phyloP scores from a whole-genome alignment of 2,888 invertebrate species.

The Torymus aiolomorphi region DNA sequence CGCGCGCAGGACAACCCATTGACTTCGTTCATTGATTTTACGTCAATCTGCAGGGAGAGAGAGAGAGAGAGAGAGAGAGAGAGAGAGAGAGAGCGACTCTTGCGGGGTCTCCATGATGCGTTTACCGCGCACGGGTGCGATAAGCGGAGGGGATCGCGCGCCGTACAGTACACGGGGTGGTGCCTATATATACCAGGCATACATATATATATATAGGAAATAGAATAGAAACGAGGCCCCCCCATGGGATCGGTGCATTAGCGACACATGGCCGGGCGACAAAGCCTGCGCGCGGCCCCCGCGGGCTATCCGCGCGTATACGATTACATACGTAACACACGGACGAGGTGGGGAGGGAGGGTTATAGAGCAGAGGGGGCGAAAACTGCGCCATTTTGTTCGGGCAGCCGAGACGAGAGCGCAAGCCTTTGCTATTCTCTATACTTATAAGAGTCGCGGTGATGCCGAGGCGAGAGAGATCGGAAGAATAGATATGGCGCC shows the following conservation, averaged over 20 bases:
- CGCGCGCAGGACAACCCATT: conserved; percentile 69
- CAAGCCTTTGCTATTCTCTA: neutral
- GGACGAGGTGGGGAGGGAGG: no score
- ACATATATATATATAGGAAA: conserved; percentile 63
- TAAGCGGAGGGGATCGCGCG: conserved; percentile 56
- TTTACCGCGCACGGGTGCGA: conserved; percentile 68
- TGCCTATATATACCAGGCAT: conserved; percentile 38
- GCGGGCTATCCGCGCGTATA: conserved; percentile 61
- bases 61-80: neutral
- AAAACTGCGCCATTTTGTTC: conserved; percentile 72
- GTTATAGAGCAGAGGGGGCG: conserved; percentile 14
- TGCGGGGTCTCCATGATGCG: conserved; percentile 74
- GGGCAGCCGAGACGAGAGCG: neutral
- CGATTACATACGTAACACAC: conserved; percentile 68
- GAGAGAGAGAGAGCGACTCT: conserved; percentile 62
- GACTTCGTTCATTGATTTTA: conserved; percentile 76
- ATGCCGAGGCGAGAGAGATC: conserved; percentile 14
- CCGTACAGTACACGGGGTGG: conserved; percentile 58
- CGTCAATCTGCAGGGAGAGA: conserved; percentile 69
- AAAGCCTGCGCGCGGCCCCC: conserved; percentile 64
- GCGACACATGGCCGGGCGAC: conserved; percentile 75
- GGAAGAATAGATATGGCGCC: conserved; percentile 42
- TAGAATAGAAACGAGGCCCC: conserved; percentile 75
- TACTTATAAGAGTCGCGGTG: no score
- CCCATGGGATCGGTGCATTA: conserved; percentile 72